A percentile compares a stretch with the other conserved stretches of the same genome.
These are phyloP conservation scores for Eulemur macaco DNA, from an alignment of 2,113 vertebrate species.

Conservation along the genomic window DNA sequence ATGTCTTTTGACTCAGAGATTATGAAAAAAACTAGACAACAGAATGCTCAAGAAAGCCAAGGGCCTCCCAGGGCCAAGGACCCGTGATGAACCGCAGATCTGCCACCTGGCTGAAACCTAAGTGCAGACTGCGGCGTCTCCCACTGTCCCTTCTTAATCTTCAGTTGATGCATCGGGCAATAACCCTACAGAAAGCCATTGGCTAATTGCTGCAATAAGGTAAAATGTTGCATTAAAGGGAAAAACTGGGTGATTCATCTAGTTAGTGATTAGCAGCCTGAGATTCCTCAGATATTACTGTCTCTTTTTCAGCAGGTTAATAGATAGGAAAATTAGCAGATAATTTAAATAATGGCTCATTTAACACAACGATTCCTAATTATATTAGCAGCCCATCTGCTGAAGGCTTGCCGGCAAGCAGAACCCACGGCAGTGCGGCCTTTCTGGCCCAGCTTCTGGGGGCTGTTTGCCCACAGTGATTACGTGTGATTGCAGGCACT, in stretches of 20 bases:
- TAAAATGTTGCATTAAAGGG: neutral
- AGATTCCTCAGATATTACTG: conserved; percentile 85
- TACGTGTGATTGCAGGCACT: conserved; percentile 55
- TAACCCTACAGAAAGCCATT: conserved; percentile 40
- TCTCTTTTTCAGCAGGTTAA: conserved; percentile 87
- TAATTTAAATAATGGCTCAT: conserved; percentile 92
- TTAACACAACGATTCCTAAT: conserved; percentile 91
- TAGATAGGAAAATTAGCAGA: conserved; percentile 92
- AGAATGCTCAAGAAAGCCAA: neutral
- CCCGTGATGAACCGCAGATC: neutral
- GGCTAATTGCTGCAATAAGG: conserved; percentile 40
- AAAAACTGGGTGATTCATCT: neutral
- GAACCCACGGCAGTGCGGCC: neutral
- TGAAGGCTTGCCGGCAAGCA: conserved; percentile 70
- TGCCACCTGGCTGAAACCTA: neutral
- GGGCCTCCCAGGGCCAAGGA: neutral
- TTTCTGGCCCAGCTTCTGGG: neutral
- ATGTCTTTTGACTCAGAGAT: neutral
- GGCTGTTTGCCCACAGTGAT: conserved; percentile 76
- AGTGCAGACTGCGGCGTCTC: neutral
- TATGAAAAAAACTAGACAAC: neutral
- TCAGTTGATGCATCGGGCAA: neutral
- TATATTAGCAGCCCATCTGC: conserved; percentile 88
- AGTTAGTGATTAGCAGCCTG: conserved; percentile 86
- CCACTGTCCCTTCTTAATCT: neutral